phyloP scores from a whole-genome alignment of 2,797 vertebrate species.

The Lophotriccus pileatus region DNA sequence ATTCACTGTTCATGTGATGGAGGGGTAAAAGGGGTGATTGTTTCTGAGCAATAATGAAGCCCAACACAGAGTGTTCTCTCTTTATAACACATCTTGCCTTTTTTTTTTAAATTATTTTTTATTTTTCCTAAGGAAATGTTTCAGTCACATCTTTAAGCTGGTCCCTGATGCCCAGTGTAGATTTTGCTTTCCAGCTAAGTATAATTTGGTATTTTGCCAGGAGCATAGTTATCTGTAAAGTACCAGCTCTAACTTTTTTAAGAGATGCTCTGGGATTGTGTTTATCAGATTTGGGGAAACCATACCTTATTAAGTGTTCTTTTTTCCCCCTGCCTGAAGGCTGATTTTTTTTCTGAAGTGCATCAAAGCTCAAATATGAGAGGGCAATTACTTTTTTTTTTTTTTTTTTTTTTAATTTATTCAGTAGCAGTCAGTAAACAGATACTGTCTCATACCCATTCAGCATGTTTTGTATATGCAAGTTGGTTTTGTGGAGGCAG shows the following conservation, averaged over 20 bases:
- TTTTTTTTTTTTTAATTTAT: neutral
- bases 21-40: neutral
- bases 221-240: neutral
- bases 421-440: neutral
- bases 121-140: neutral
- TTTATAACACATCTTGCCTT: neutral
- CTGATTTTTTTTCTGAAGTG: neutral
- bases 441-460: neutral
- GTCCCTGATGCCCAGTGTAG: conserved; percentile 4
- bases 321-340: neutral
- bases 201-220: conserved; percentile 36
- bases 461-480: neutral
- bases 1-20: neutral
- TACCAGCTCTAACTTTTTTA: neutral
- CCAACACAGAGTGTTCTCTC: neutral
- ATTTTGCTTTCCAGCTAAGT: conserved; percentile 40
- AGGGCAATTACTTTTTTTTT: neutral
- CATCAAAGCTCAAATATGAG: neutral
- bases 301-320: neutral
- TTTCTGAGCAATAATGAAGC: neutral
- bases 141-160: neutral
- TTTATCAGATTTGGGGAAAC: neutral
- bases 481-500: neutral
- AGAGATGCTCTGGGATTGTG: conserved; percentile 10
- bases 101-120: neutral